Percentiles rank a stretch among this genome's conserved stretches.
phyloP scores from a whole-genome alignment of 2,797 vertebrate genomes.

The Xenentodon cancila region DNA sequence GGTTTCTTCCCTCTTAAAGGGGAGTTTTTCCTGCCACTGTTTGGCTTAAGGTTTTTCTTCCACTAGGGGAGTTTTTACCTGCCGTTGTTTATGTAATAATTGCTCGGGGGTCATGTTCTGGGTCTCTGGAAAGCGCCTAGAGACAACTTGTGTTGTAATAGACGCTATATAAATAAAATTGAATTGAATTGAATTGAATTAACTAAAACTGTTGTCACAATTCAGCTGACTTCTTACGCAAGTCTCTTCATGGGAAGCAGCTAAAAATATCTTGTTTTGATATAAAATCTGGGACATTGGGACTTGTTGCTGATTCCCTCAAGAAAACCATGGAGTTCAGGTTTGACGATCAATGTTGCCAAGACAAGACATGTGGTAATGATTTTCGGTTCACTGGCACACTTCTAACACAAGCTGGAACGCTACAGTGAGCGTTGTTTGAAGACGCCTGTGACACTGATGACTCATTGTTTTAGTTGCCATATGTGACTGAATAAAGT shows the following conservation, averaged over 20 bases:
- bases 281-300: conserved; percentile 49
- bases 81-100: no score
- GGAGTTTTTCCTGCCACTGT: no score
- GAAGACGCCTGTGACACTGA: conserved; percentile 23
- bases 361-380: conserved; percentile 22
- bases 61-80: no score
- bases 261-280: conserved; percentile 66
- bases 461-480: conserved; percentile 35
- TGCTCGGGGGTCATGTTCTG: no score
- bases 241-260: conserved; percentile 27
- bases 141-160: no score
- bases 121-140: no score
- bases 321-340: conserved; percentile 28
- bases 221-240: conserved; percentile 11
- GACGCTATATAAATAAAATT: no score
- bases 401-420: conserved; percentile 22
- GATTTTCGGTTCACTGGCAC: conserved; percentile 22
- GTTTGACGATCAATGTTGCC: conserved; percentile 49
- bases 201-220: conserved; percentile 9
- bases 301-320: conserved; percentile 47
- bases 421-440: conserved; percentile 10
- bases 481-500: conserved; percentile 4
- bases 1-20: no score
- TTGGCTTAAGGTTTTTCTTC: no score
- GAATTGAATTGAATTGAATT: no score